These are phyloP conservation scores for Megaceryle maxima DNA, from an alignment of 2,113 vertebrate genomes.

Conservation along the genomic window DNA sequence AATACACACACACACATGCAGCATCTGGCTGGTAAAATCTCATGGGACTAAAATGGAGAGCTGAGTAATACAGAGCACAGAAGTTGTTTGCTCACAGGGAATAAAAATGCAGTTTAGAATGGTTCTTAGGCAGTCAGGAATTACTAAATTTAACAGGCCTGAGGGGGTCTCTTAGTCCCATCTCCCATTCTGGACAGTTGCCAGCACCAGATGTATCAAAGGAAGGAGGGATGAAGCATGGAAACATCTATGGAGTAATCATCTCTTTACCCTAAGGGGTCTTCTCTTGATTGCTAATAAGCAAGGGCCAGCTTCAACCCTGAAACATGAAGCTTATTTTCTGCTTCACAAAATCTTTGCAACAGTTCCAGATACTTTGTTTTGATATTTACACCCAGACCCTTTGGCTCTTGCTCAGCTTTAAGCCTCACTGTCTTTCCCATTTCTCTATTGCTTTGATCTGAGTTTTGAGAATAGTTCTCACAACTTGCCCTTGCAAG, in stretches of 20 bases:
- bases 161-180: neutral
- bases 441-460: neutral
- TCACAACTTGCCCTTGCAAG: neutral
- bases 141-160: neutral
- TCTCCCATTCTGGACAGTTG: constrained; percentile 28
- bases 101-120: constrained; percentile 9
- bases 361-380: neutral
- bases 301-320: neutral
- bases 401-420: neutral
- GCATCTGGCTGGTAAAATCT: constrained; percentile 37
- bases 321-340: constrained; percentile 11
- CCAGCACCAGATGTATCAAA: constrained; percentile 45
- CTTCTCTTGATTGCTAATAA: constrained; percentile 23
- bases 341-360: neutral
- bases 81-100: constrained; percentile 23
- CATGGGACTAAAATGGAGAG: neutral
- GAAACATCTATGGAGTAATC: constrained; percentile 19
- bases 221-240: neutral
- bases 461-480: neutral
- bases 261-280: constrained; percentile 24
- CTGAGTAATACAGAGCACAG: neutral
- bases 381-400: neutral
- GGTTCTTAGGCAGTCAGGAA: constrained; percentile 1
- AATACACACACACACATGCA: neutral
- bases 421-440: neutral